A percentile compares a stretch with the other conserved stretches of the same genome.
phyloP scores from a whole-genome alignment of 2,888 invertebrate species.

The Caenorhabditis sp. region DNA sequence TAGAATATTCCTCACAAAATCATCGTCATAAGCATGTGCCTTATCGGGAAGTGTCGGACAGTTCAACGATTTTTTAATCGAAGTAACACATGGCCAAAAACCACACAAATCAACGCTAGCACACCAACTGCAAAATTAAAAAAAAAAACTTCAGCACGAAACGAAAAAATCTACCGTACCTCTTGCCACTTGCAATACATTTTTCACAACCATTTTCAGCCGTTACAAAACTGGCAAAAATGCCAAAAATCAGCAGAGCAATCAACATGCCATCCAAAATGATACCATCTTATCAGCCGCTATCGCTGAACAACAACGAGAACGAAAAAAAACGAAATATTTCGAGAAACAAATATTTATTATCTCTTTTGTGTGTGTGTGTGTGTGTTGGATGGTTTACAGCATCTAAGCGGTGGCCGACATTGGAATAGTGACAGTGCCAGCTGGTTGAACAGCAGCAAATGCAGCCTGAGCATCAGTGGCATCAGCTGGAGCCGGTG shows the following conservation, averaged over 20 bases:
- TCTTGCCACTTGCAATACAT: constrained; percentile 17
- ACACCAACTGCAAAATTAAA: constrained; percentile 35
- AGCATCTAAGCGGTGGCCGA: constrained; percentile 15
- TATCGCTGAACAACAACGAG: too few species aligned
- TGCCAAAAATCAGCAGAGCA: not conserved
- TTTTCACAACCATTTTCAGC: not conserved
- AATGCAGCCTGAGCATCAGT: constrained; percentile 47
- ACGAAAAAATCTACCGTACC: not conserved
- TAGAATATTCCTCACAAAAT: constrained; percentile 40
- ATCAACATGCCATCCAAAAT: not conserved
- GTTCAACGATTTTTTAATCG: constrained; percentile 37
- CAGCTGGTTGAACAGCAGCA: constrained; percentile 24
- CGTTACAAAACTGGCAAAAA: not conserved
- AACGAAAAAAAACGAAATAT: too few species aligned
- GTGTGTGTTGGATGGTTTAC: too few species aligned
- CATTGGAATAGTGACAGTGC: constrained; percentile 35
- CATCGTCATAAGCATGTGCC: constrained; percentile 43
- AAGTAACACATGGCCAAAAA: constrained; percentile 25
- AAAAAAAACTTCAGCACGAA: not conserved
- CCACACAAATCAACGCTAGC: constrained; percentile 25
- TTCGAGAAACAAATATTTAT: too few species aligned
- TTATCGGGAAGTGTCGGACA: constrained; percentile 34
- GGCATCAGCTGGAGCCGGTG: constrained; percentile 42
- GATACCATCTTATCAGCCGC: not conserved
- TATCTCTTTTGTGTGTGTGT: too few species aligned